Evolutionary conservation across 1,140 invertebrate species (phyloP), one percentile per base, ranked within the genome.

Genomic region (Druon quercuslanigerum): DNA sequence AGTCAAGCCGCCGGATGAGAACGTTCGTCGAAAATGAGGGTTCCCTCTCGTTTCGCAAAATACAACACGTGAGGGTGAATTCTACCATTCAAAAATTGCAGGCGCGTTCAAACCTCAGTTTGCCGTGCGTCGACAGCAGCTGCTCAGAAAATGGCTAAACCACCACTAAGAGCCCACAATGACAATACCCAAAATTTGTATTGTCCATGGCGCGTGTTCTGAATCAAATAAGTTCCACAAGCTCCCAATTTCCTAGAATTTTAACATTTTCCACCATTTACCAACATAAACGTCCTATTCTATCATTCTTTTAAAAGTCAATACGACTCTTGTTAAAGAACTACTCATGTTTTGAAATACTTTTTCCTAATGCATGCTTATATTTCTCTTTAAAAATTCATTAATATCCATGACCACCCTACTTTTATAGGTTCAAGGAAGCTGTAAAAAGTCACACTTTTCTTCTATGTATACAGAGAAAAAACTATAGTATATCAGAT

Each of bases 91-190:
- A 40, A 66, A 66, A 66, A 66, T 66, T 16, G 40, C 25, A 66
- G 16, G 3, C 17, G 11, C 14, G 8, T 40, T 20, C 20, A 14
- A 14, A 66, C 13, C 16, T 25, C 6, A n/a, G 20, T 66, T 66
- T 66, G n/a, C 25, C 33, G n/a, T 33, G 60, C 60, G 60, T 66
- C 33, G n/a, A 51, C 16, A 40, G 57, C 74, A 75, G 74, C 74
- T 75, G 74, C 33, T 75, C 70, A 50, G 60, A 75, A 75, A 66
- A 75, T 70, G 51, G 60, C 17, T 46, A 70, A 75, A 75, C 57
- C 50, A 71, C 70, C n/a, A 60, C 40, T 46, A 14, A 66, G 5
- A 66, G 25, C 16, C 40, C 33, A 33, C 25, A 33, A 33, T 66
- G 14, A 40, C 60, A 66, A 66, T 60, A 56, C 17, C n/a, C n/a